Conservation (phyloP, 2,797 vertebrate genomes). For the Argentina silus region DNA sequence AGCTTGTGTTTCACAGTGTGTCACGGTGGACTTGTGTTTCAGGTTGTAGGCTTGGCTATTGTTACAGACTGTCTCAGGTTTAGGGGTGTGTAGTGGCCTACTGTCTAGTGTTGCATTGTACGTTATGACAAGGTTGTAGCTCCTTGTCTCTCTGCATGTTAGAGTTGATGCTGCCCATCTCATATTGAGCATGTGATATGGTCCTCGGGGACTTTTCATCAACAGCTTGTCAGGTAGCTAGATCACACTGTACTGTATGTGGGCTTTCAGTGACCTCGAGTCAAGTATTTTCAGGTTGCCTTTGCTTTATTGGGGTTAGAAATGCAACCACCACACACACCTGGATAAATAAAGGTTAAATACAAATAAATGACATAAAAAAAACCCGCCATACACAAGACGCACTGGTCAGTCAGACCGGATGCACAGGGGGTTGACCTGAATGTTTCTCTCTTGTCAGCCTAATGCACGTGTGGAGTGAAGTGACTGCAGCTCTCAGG, state of each 20-base stretch:
- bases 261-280: conserved; percentile 14
- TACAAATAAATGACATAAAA: too few species aligned
- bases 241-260: conserved; percentile 47
- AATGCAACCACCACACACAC: conserved; percentile 55
- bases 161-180: too few species aligned
- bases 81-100: conserved; percentile 29
- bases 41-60: conserved; percentile 32
- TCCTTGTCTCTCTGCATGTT: conserved; percentile 42
- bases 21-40: conserved; percentile 47
- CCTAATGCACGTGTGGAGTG: conserved; percentile 68
- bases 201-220: too few species aligned
- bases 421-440: conserved; percentile 61
- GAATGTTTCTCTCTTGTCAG: conserved; percentile 63
- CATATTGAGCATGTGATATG: too few species aligned
- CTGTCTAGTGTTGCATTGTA: conserved; percentile 52
- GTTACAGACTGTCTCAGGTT: conserved; percentile 51
- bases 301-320: neutral
- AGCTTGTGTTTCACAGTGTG: conserved; percentile 41
- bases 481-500: conserved; percentile 64
- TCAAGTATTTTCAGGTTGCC: neutral
- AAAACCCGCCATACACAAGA: too few species aligned
- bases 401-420: conserved; percentile 18
- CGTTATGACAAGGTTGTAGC: conserved; percentile 63
- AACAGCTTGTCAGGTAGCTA: conserved; percentile 30
- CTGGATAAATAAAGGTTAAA: conserved; percentile 20